Conservation (phyloP, 2,888 invertebrate species). For the Endotricha flammealis region DNA sequence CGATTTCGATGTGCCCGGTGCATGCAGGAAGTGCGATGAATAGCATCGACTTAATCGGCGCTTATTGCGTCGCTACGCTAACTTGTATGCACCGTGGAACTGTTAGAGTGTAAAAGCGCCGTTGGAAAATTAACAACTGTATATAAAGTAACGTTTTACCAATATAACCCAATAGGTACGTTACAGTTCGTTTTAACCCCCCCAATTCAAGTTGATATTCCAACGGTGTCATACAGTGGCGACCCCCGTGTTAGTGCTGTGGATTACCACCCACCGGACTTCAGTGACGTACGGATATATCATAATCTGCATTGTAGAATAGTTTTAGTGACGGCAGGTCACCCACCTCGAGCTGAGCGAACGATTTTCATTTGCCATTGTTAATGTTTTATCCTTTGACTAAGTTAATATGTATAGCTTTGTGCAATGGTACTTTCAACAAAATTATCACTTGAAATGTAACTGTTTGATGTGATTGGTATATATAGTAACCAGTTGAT, state of each 20-base stretch:
- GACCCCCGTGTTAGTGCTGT: not conserved
- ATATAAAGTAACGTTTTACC: no score
- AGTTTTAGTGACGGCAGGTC: slow-evolving; percentile 38
- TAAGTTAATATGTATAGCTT: no score
- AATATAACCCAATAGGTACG: no score
- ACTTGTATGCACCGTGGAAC: slow-evolving; percentile 69
- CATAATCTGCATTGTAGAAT: slow-evolving; percentile 11
- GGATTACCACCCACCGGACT: slow-evolving; percentile 17
- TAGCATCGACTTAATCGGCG: slow-evolving; percentile 72
- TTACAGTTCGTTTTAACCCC: no score
- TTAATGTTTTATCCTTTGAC: not conserved
- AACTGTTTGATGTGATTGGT: no score
- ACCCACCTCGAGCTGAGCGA: no score
- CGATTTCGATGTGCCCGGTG: slow-evolving; percentile 94
- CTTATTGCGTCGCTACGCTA: slow-evolving; percentile 62
- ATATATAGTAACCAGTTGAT: no score
- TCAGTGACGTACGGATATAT: slow-evolving; percentile 15
- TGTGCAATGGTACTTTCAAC: no score
- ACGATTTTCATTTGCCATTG: no score
- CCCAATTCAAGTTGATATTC: no score
- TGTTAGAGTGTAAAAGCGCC: slow-evolving; percentile 30
- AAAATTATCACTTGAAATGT: no score
- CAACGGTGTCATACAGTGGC: not conserved
- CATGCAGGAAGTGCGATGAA: slow-evolving; percentile 79
- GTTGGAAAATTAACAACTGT: not conserved